Evolutionary conservation across 2,888 invertebrate species (phyloP).

Genomic region (Trimorus sp.): DNA sequence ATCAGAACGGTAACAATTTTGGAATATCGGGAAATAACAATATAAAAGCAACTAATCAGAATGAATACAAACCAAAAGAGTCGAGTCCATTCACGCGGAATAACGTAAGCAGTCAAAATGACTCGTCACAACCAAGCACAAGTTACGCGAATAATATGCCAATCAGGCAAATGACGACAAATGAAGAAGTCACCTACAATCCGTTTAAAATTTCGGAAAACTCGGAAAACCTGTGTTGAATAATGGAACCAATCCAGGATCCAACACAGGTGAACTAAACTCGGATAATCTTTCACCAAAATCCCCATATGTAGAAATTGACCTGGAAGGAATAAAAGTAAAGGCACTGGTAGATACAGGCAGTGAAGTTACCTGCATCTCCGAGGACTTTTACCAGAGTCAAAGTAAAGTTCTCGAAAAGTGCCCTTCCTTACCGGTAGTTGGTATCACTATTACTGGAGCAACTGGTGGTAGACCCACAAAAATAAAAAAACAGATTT

Average conservation of each 20-base stretch:
- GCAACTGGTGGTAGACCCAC: slow-evolving; percentile 17
- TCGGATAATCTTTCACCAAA: not conserved
- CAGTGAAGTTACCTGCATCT: slow-evolving; percentile 20
- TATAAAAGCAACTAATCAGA: no score
- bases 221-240: not conserved
- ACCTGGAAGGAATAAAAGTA: not conserved
- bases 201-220: no score
- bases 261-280: not conserved
- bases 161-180: no score
- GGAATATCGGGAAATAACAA: no score
- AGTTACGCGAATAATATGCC: no score
- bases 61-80: no score
- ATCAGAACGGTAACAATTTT: no score
- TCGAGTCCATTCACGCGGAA: no score
- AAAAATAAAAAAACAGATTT: slow-evolving; percentile 12
- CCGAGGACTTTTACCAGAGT: not conserved
- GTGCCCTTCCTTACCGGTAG: slow-evolving; percentile 12
- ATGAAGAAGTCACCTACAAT: no score
- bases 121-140: no score
- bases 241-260: not conserved
- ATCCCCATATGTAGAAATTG: not conserved
- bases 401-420: not conserved
- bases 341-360: slow-evolving; percentile 11
- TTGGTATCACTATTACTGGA: slow-evolving; percentile 2
- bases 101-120: no score